Evolutionary conservation across 2,113 vertebrate species (phyloP), one percentile per base, ranked within the genome.

Genomic region (Poicephalus meyeri): DNA sequence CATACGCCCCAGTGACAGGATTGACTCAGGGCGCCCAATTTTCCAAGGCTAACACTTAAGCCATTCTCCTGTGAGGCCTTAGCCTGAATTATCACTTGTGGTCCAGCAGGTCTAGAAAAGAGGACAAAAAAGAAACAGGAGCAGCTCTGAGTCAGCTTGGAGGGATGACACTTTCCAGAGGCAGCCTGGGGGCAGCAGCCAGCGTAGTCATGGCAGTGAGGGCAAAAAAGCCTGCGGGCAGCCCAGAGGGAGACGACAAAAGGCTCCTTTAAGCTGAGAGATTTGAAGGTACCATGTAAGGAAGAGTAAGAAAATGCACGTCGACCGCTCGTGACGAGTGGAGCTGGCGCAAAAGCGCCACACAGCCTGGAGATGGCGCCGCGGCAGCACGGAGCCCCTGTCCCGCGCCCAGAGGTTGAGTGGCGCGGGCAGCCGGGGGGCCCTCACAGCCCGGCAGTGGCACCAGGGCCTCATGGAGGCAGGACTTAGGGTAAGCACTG

Each of bases 1-100:
- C 39, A 3, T 3, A 7, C 0, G 0, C 41, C 11, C 81, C 1
- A 0, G 46, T 8, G 20, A 28, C 4, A 9, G 19, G 3, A 35
- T 28, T 60, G 29, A 14, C 46, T 37, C 31, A 5, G 41, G 28
- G 17, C 0, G 0, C 10, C 23, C 7, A 7, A 6, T 84, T 61
- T 47, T 25, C 60, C 31, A 72, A 23, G 35, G 42, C 47, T 55
- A 23, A 23, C 33, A 5, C 23, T 39, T 35, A 42, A 79, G 39
- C 39, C 4, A 6, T 76, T 50, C 11, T 84, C 24, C 18, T 33
- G 70, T 18, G 47, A 86, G 58, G 13, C 41, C 61, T 88, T 35
- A 49, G 42, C 13, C 25, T 5, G 3, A 74, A 50, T 71, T 64
- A 68, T 8, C 18, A 15, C 46, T 58, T 46, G 28, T 56, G 31